A percentile compares a stretch with the other conserved stretches of the same genome.
phyloP scores from a whole-genome alignment of 37 sponge, comb jelly and placozoan genomes.

The Chondrosia reniformis region DNA sequence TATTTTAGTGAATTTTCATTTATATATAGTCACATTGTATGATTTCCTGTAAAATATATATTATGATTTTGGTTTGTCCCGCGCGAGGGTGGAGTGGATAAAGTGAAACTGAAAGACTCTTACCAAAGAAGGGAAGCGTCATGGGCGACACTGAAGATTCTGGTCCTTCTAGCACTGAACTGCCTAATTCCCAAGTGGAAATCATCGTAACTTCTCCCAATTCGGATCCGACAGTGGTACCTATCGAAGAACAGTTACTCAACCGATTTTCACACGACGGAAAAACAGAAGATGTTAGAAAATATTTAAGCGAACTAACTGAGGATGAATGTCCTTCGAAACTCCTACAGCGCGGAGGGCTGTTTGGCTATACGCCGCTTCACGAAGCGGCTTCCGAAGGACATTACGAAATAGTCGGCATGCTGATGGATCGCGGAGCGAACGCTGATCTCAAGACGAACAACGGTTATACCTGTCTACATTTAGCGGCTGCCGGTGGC shows the following conservation, averaged over 20 bases:
- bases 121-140: too few species aligned
- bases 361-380: conserved; percentile 86
- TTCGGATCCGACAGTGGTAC: too few species aligned
- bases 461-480: conserved; percentile 49
- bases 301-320: not conserved
- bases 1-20: not conserved
- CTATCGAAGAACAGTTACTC: conserved; percentile 12
- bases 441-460: conserved; percentile 44
- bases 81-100: too few species aligned
- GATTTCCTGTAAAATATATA: too few species aligned
- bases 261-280: not conserved
- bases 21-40: too few species aligned
- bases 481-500: conserved; percentile 37
- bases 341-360: conserved; percentile 61
- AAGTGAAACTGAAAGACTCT: too few species aligned
- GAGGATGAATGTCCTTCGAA: too few species aligned
- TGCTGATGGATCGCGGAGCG: conserved; percentile 30
- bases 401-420: conserved; percentile 48
- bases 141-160: too few species aligned
- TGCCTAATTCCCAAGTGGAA: too few species aligned
- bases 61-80: too few species aligned
- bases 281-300: not conserved
- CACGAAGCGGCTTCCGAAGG: conserved; percentile 73
- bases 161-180: too few species aligned
- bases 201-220: too few species aligned